Conservation (phyloP, 2,113 vertebrate genomes). For the Arvicanthis niloticus region DNA sequence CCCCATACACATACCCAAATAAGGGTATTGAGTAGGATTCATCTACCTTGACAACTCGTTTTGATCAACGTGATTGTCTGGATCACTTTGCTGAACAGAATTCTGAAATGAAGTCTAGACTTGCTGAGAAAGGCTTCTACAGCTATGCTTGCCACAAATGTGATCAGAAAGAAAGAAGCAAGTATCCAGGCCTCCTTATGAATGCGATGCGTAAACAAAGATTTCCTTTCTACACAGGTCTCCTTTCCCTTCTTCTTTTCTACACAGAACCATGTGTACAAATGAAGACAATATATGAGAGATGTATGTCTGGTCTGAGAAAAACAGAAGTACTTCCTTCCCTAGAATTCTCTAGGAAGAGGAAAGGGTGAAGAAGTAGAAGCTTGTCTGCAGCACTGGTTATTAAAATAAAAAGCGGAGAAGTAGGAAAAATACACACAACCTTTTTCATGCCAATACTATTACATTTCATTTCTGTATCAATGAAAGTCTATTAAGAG, state of each 20-base stretch:
- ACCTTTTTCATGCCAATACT: not conserved
- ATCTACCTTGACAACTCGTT: not conserved
- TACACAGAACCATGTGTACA: not conserved
- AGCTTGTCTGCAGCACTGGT: not conserved
- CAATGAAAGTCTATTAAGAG: not conserved
- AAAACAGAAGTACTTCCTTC: not conserved
- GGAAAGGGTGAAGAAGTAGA: not conserved
- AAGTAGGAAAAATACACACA: not conserved
- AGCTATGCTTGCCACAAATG: not conserved
- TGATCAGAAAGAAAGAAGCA: not conserved
- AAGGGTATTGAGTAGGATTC: not conserved
- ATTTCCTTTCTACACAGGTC: not conserved
- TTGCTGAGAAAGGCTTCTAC: not conserved
- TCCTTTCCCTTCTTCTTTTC: constrained; percentile 4
- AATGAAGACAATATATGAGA: not conserved
- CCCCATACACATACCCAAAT: not conserved
- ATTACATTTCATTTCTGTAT: not conserved
- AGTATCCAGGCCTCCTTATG: not conserved
- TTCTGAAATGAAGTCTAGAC: not conserved
- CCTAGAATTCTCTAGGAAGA: not conserved
- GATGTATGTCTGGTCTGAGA: not conserved
- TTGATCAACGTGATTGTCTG: not conserved
- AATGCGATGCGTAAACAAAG: not conserved
- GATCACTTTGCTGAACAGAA: not conserved
- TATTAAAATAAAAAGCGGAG: constrained; percentile 43